Base-by-base conservation (phyloP, 2,113 vertebrate genomes). In the Notothenia rossii region DNA sequence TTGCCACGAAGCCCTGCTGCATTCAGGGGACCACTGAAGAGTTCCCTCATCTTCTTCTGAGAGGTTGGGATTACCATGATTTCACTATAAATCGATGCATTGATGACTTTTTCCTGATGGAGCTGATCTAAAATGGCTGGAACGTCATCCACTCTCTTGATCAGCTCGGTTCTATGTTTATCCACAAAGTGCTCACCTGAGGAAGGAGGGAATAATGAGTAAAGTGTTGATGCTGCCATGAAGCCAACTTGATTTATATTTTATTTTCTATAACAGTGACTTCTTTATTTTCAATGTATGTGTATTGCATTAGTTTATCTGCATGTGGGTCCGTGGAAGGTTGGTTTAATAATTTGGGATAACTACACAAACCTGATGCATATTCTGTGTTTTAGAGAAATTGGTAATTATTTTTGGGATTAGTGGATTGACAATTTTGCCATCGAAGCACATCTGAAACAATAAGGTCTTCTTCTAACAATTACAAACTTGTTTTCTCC, bases 131-230 rank as follows among this genome's bases (percentile, higher is more conserved):
- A 18, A 71, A 94, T 86, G 18, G 29, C 0, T 0, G 1, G 9
- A 22, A 89, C 7, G 6, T 33, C 1, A 53, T 0, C n/a, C 77
- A 90, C 88, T 73, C 84, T 81, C 0, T 46, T 0, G 29, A 77
- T 92, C 48, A 95, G 78, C 1, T 45, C 0, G 0, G 0, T 0
- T 22, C 0, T 5, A 22, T 94, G 71, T 50, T 29, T 49, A 4
- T 93, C 92, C 50, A 94, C 86, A 77, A 94, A 94, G 5, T 86
- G 1, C 10, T 15, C 1, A 0, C 2, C 91, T 91, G 72, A 36
- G 40, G 61, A 80, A 9, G 48, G 15, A 73, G 29, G 29, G 49
- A 22, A 4, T 10, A 20, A 22, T 20, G 2, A 25, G 20, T 3
- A 45, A 5, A 17, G 33, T 25, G 22, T 53, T 22, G 18, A 0